These are phyloP conservation scores for Campoletis raptor DNA, from an alignment of 2,888 invertebrate species.

Conservation along the genomic window DNA sequence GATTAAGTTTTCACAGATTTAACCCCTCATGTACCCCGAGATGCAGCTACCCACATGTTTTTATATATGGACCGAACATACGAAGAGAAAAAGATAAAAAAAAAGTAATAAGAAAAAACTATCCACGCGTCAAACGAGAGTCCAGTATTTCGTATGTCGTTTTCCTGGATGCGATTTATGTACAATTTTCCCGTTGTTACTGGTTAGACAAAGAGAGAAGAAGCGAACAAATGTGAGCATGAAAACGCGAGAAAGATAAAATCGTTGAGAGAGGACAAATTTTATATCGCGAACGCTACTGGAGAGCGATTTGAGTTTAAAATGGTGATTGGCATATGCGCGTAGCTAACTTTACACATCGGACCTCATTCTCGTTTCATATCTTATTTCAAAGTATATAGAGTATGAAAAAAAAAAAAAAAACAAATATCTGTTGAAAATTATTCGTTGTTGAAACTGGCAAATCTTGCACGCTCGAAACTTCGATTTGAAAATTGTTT, in stretches of 20 bases:
- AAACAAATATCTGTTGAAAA: constrained; percentile 34
- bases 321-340: constrained; percentile 60
- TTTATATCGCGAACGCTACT: constrained; percentile 79
- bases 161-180: constrained; percentile 53
- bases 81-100: constrained; percentile 51
- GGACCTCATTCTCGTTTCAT: constrained; percentile 50
- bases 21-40: constrained; percentile 70
- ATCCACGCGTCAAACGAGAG: constrained; percentile 54
- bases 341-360: constrained; percentile 60
- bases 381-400: constrained; percentile 30
- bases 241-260: constrained; percentile 62
- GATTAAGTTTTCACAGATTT: constrained; percentile 84
- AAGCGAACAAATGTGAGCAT: constrained; percentile 55
- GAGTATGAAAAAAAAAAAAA: constrained; percentile 24
- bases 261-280: constrained; percentile 70
- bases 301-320: constrained; percentile 79
- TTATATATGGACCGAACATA: constrained; percentile 61
- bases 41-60: constrained; percentile 63
- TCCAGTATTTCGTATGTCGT: constrained; percentile 33
- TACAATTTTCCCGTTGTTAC: constrained; percentile 68
- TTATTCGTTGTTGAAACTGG: constrained; percentile 45
- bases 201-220: constrained; percentile 55
- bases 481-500: not conserved
- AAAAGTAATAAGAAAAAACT: constrained; percentile 44
- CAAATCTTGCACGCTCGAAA: constrained; percentile 27